Evolutionary conservation across 92 coral and sea anemone species (phyloP), one percentile per base, ranked within the genome.

Genomic region (Nematostella vectensis): DNA sequence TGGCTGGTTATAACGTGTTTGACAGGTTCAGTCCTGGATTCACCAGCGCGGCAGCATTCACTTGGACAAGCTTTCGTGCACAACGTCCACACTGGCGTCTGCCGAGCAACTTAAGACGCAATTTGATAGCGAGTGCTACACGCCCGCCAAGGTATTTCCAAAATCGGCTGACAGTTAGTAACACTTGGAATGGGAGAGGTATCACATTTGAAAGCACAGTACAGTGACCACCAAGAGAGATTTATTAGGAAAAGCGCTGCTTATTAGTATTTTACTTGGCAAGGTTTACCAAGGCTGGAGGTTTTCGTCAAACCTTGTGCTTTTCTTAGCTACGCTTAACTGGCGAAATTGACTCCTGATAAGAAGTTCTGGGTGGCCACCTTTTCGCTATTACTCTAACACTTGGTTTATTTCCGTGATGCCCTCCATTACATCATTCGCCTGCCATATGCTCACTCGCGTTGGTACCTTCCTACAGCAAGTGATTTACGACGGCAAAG

Each of bases 11-110:
- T n/a, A n/a, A n/a, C n/a, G n/a, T n/a, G n/a, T n/a, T n/a, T n/a
- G n/a, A n/a, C 40, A 83, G 97, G 39, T 87, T 29, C 58, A 82
- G 33, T 77, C 69, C 25, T 89, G 95, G 97, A 89, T 89, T 51
- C 87, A 76, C 11, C 79, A 83, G 12, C 70, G 77, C 53, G 97
- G 95, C 3, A 75, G 67, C 31, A 47, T 70, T 1, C 76, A 89
- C 25, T 64, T 89, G 4, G 53, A 62, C 61, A 67, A 57, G 49
- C 77, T 72, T 57, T 31, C 43, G 11, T 45, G 52, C 50, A 56
- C 43, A 18, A 61, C 74, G 6, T 72, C 61, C 57, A 74, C 88
- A 12, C 67, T 76, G 25, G 69, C 59, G 36, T 25, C 70, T 23
- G 83, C 84, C n/a, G 71, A 76, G 47, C 68, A 58, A 29, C 57